phyloP scores from a whole-genome alignment of 2,888 invertebrate species.

The Lapara coniferarum region DNA sequence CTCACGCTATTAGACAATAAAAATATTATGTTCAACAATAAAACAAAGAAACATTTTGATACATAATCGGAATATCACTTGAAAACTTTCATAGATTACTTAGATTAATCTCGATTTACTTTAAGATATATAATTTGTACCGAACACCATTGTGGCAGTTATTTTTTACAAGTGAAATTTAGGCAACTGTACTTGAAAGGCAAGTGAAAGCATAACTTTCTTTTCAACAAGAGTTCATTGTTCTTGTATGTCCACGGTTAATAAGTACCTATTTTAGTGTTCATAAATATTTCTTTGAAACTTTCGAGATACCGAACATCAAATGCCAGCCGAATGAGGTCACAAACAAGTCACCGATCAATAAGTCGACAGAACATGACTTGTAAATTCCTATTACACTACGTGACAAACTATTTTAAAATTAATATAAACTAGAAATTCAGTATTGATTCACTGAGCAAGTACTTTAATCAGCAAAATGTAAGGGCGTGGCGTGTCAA shows the following conservation, averaged over 20 bases:
- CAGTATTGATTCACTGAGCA: too few relatives aligned
- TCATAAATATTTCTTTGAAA: too few relatives aligned
- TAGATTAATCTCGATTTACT: background rate
- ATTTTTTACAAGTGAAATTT: background rate
- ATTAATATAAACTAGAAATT: too few relatives aligned
- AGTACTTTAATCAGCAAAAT: background rate
- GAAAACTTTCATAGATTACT: background rate
- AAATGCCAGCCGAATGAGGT: slow-evolving; percentile 17
- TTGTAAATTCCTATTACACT: too few relatives aligned
- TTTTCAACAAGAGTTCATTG: background rate
- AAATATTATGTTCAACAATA: background rate
- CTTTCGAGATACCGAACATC: too few relatives aligned
- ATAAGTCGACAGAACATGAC: background rate
- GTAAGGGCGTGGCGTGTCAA: slow-evolving; percentile 42
- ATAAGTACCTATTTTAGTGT: background rate
- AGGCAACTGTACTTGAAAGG: slow-evolving; percentile 7
- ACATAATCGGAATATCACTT: background rate
- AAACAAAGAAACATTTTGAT: too few relatives aligned
- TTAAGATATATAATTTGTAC: too few relatives aligned
- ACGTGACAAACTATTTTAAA: background rate
- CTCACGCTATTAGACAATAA: slow-evolving; percentile 81
- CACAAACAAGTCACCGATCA: slow-evolving; percentile 16
- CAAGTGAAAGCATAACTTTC: slow-evolving; percentile 18
- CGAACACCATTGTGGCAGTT: background rate
- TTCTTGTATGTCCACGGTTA: background rate